Evolutionary conservation across 2,113 vertebrate species (phyloP).

Genomic region (Empidonax alnorum): DNA sequence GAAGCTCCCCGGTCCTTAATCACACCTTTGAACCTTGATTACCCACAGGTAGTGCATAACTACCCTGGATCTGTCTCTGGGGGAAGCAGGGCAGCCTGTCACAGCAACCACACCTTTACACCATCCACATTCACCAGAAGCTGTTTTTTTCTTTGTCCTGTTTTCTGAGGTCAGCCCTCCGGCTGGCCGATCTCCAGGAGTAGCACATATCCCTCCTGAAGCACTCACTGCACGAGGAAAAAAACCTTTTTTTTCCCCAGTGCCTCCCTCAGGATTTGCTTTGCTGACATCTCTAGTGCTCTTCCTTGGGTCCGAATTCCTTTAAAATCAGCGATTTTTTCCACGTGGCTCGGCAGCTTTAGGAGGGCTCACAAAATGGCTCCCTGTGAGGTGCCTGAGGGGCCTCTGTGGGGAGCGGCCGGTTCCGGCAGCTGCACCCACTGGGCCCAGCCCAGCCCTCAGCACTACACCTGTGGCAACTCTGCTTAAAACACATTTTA

Average conservation of each 20-base stretch:
- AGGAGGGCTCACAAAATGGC: background rate
- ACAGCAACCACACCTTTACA: background rate
- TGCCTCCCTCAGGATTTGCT: background rate
- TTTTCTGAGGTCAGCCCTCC: background rate
- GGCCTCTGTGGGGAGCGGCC: fast-evolving
- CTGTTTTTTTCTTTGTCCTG: fast-evolving
- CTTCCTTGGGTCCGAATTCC: background rate
- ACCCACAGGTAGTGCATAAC: background rate
- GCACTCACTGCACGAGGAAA: fast-evolving
- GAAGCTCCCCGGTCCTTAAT: background rate
- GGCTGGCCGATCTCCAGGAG: background rate
- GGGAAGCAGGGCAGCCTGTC: background rate
- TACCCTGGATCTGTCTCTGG: background rate
- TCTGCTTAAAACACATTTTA: background rate
- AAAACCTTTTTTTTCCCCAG: background rate
- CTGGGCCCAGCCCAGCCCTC: background rate
- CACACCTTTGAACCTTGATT: fast-evolving
- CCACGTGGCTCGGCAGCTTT: fast-evolving
- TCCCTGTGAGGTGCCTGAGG: fast-evolving
- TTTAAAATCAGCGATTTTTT: background rate
- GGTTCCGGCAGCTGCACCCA: fast-evolving
- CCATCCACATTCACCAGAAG: fast-evolving
- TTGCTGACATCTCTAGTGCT: background rate
- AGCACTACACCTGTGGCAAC: fast-evolving
- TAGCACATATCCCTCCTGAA: fast-evolving